Evolutionary conservation across 2,797 vertebrate species (phyloP).

Genomic region (Lindbergichthys nudifrons): DNA sequence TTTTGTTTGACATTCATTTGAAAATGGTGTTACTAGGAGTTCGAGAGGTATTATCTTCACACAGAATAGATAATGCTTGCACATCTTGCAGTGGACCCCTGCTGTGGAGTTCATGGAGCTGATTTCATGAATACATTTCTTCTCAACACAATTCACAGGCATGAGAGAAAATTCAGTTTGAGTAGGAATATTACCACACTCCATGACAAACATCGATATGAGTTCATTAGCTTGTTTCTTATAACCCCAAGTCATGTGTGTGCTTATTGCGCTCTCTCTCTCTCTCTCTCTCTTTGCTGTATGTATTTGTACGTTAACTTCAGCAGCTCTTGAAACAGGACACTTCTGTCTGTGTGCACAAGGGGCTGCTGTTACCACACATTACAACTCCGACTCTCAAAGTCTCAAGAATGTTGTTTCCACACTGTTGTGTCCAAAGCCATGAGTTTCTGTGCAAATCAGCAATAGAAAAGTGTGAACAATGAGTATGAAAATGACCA

Average conservation of each 20-base stretch:
- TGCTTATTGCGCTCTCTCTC: slow-evolving; percentile 32
- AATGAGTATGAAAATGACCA: slow-evolving; percentile 37
- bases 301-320: slow-evolving; percentile 6
- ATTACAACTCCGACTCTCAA: slow-evolving; percentile 12
- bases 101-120: slow-evolving; percentile 36
- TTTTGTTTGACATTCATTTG: slow-evolving; percentile 53
- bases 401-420: slow-evolving; percentile 2
- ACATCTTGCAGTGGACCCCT: slow-evolving; percentile 29
- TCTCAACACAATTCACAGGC: slow-evolving; percentile 15
- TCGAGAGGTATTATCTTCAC: slow-evolving; percentile 41
- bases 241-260: slow-evolving; percentile 7
- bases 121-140: slow-evolving; percentile 22
- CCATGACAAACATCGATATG: slow-evolving; percentile 16
- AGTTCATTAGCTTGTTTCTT: slow-evolving; percentile 41
- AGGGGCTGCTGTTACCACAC: slow-evolving; percentile 74
- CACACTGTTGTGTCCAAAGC: slow-evolving; percentile 23
- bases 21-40: slow-evolving; percentile 33
- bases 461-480: slow-evolving; percentile 34
- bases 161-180: slow-evolving; percentile 31
- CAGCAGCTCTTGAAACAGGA: slow-evolving; percentile 7
- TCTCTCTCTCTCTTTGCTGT: slow-evolving; percentile 27
- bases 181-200: slow-evolving; percentile 12
- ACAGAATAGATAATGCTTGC: slow-evolving; percentile 28
- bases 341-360: slow-evolving; percentile 62
- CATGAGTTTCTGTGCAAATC: slow-evolving; percentile 34